These are phyloP conservation scores for Metopia argyrocephala DNA, from an alignment of 2,888 invertebrate species.

Conservation along the genomic window DNA sequence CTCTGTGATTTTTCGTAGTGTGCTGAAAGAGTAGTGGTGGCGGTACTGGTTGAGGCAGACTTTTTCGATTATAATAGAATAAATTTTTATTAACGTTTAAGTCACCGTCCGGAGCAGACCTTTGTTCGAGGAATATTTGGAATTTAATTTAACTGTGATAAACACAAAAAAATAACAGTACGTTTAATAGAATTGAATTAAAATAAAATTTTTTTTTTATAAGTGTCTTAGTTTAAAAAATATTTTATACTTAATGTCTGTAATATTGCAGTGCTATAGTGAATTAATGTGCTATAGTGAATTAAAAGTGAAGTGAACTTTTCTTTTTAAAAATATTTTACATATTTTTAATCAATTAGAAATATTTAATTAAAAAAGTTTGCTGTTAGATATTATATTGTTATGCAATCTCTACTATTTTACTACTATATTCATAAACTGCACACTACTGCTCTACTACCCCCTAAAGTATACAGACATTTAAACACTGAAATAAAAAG, in stretches of 20 bases:
- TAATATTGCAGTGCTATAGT: neutral
- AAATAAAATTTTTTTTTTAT: constrained; percentile 23
- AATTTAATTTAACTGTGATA: constrained; percentile 75
- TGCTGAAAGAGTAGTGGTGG: neutral
- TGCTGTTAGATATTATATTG: neutral
- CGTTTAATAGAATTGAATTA: constrained; percentile 66
- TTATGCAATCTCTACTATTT: neutral
- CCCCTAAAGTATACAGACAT: neutral
- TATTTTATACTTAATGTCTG: neutral
- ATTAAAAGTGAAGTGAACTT: neutral
- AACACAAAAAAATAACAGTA: constrained; percentile 70
- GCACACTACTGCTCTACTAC: neutral
- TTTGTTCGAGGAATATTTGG: constrained; percentile 72
- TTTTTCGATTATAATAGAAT: constrained; percentile 51
- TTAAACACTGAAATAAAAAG: too few relatives aligned
- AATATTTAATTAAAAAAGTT: neutral
- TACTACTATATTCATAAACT: neutral
- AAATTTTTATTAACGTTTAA: constrained; percentile 74
- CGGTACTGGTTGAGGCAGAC: constrained; percentile 25
- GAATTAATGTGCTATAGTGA: neutral
- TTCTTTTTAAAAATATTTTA: neutral
- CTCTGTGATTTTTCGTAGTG: constrained; percentile 5
- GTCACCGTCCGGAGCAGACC: constrained; percentile 76
- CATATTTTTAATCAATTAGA: neutral
- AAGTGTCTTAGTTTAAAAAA: neutral